These are phyloP conservation scores for Sphaeridia pumilis DNA, from an alignment of 2,888 invertebrate genomes.

Conservation along the genomic window DNA sequence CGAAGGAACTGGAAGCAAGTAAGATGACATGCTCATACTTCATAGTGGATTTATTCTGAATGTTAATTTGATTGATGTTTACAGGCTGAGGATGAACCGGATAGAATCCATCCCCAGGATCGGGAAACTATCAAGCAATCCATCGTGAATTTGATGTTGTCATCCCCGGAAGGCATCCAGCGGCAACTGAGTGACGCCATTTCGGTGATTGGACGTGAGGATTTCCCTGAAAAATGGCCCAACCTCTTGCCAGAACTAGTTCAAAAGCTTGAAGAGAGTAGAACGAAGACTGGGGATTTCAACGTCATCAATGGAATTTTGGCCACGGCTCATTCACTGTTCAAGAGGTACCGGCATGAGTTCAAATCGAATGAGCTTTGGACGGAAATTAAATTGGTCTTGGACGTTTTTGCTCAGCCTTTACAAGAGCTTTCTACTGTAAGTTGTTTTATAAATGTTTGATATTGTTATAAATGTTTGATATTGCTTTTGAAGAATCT, in stretches of 20 bases:
- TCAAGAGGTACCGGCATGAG: slow-evolving; percentile 89
- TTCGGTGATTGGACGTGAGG: slow-evolving; percentile 88
- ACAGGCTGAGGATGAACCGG: slow-evolving; percentile 59
- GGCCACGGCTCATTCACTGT: slow-evolving; percentile 89
- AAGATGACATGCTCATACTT: too few species aligned
- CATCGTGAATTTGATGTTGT: slow-evolving; percentile 85
- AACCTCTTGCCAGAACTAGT: slow-evolving; percentile 87
- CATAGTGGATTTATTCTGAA: too few species aligned
- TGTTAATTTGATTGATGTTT: too few species aligned
- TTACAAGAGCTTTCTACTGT: slow-evolving; percentile 82
- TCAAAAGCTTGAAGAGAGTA: slow-evolving; percentile 56
- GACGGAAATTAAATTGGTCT: slow-evolving; percentile 92
- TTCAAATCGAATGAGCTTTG: slow-evolving; percentile 90
- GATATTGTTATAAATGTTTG: too few species aligned
- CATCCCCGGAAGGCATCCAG: slow-evolving; percentile 78
- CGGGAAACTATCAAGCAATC: slow-evolving; percentile 66
- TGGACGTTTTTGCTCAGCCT: slow-evolving; percentile 86
- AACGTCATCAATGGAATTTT: slow-evolving; percentile 88
- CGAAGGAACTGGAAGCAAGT: slow-evolving; percentile 90
- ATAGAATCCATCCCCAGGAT: slow-evolving; percentile 64
- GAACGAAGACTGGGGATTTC: slow-evolving; percentile 58
- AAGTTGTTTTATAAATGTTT: too few species aligned
- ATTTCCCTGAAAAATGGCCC: slow-evolving; percentile 96
- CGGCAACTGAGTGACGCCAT: slow-evolving; percentile 91
- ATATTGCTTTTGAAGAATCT: too few species aligned